Percentiles rank a stretch among this genome's conserved stretches.
Conservation (phyloP, 2,888 invertebrate genomes). For the Clivina fossor region DNA sequence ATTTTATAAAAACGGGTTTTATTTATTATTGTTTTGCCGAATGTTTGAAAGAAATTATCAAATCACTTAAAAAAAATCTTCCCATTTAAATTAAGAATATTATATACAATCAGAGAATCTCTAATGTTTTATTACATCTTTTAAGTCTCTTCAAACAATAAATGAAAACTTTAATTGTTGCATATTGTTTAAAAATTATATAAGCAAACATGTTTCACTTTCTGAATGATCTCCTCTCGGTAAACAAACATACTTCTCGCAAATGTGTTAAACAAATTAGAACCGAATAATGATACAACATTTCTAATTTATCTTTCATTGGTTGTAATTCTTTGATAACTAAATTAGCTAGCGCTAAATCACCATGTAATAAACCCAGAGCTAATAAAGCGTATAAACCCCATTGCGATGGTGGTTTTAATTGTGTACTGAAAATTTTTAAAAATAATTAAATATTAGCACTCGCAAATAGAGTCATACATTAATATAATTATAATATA, state of each 20-base stretch:
- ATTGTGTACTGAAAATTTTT: conserved; percentile 48
- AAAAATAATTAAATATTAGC: conserved; percentile 8
- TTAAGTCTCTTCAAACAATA: neutral
- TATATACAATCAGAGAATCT: neutral
- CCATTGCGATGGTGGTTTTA: conserved; percentile 65
- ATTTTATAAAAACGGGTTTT: neutral
- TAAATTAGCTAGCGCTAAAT: conserved; percentile 69
- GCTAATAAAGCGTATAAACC: conserved; percentile 79
- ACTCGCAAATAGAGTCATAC: neutral
- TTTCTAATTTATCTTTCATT: conserved; percentile 61
- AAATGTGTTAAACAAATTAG: conserved; percentile 65
- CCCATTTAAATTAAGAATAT: neutral
- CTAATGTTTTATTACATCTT: neutral
- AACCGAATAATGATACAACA: conserved; percentile 66
- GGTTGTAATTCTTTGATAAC: conserved; percentile 71
- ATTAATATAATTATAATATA: too few relatives aligned
- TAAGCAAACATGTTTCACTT: conserved; percentile 8
- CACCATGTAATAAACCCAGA: conserved; percentile 74
- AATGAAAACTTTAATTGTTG: neutral
- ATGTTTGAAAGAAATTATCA: too few relatives aligned
- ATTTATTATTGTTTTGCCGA: neutral
- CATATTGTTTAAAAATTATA: neutral
- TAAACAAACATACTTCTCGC: conserved; percentile 58
- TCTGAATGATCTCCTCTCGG: too few relatives aligned
- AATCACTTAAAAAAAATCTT: too few relatives aligned